Percentiles rank a stretch among this genome's conserved stretches.
Evolutionary conservation across 1,140 invertebrate species (phyloP).

Genomic region (Neodiprion lecontei): DNA sequence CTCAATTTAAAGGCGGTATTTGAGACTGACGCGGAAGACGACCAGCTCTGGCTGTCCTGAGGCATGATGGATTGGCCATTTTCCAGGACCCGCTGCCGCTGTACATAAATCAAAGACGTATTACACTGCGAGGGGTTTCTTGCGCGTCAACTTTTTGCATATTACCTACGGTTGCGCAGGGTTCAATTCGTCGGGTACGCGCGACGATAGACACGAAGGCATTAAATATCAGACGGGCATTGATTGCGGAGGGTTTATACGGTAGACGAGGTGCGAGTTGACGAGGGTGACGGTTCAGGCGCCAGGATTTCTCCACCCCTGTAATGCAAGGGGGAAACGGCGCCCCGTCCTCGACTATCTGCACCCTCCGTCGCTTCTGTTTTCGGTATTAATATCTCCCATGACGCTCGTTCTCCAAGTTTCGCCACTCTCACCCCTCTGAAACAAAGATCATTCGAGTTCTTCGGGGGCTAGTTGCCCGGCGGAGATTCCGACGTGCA

Average conservation of each 20-base stretch:
- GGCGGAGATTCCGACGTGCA: background rate
- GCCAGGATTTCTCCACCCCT: background rate
- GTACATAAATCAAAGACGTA: constrained; percentile 5
- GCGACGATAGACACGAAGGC: constrained; percentile 2
- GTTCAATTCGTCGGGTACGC: background rate
- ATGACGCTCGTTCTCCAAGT: constrained; percentile 3
- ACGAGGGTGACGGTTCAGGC: background rate
- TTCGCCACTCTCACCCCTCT: background rate
- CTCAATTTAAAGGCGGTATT: background rate
- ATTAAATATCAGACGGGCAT: constrained; percentile 2
- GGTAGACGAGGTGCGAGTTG: constrained; percentile 5
- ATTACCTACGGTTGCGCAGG: background rate
- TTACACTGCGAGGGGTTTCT: background rate
- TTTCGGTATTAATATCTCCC: constrained; percentile 5
- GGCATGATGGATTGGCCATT: background rate
- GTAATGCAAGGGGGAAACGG: background rate
- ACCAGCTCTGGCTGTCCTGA: background rate
- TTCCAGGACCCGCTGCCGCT: background rate
- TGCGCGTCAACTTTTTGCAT: background rate
- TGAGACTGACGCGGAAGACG: background rate
- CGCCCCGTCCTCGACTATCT: background rate
- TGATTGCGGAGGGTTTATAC: background rate
- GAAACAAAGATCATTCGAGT: constrained; percentile 1
- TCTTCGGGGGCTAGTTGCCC: background rate
- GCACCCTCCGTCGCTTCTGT: background rate